Base-by-base conservation (phyloP, 1,140 invertebrate species). In the Lethocerus indicus region DNA sequence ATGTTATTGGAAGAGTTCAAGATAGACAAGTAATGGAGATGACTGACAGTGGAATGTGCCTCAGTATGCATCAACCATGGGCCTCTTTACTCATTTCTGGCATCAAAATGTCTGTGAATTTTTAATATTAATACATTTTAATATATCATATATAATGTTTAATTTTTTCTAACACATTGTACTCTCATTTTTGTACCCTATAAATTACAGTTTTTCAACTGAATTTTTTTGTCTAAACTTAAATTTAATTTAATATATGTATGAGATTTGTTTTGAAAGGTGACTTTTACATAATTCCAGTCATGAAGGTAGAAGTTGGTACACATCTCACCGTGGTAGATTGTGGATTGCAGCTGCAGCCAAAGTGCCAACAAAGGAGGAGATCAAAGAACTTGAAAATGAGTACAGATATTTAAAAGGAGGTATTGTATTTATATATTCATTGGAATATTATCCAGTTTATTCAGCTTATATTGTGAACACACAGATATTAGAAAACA, bases 41-140 rank as follows among this genome's bases (percentile, higher is more conserved):
- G 77, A 73, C 74, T 35, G 93, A 97, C 69, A 70, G 81, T 56
- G 91, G 90, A 1, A 68, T 79, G 54, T 96, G 92, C 67, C 65
- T 98, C 5, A 92, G 87, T 59, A 81, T 97, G 79, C 89, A 93
- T 68, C 93, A 98, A 61, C 94, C 94, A 0, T 96, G 86, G 76
- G 94, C 93, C 7, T 90, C 88, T 1, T 68, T 97, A 20, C 68
- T 98, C 0, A 75, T 94, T 3, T 72, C 77, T 21, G 92, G 91
- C 44, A 94, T 96, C 51, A 97, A 96, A 74, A 73, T 73, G 88
- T 92, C 64, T 68, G 69, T 53, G n/a, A n/a, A 50, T 50, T 52
- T 46, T 54, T 52, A 24, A 50, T 44, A 44, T 28, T 39, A 39
- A 7, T 9, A 32, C n/a, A 32, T 32, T 32, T 9, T 9, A 32